These are phyloP conservation scores for Leuciscus idus DNA, from an alignment of 2,113 vertebrate species.

Conservation along the genomic window DNA sequence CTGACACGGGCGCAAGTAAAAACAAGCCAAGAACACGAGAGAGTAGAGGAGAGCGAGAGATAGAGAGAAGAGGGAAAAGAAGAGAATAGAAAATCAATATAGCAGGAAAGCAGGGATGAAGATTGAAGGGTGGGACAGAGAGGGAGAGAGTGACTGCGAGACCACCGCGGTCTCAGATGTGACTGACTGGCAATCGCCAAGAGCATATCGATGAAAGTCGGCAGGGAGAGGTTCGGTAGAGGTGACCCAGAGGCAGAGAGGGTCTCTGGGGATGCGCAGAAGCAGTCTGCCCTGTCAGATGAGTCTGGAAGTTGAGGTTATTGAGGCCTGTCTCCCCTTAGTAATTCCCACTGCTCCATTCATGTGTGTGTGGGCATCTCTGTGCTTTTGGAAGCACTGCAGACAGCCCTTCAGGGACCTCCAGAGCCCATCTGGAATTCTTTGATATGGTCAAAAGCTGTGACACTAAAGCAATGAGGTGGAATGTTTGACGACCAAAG, in stretches of 20 bases:
- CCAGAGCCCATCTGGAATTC: constrained; percentile 4
- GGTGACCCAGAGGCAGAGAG: constrained; percentile 46
- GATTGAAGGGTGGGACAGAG: constrained; percentile 72
- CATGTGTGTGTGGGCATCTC: constrained; percentile 7
- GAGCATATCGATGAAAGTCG: constrained; percentile 57
- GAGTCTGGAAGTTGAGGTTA: constrained; percentile 24
- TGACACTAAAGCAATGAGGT: constrained; percentile 3
- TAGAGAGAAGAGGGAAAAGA: constrained; percentile 48
- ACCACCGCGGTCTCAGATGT: constrained; percentile 44
- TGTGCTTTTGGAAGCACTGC: neutral
- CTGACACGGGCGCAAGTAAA: constrained; percentile 45
- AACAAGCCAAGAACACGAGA: constrained; percentile 36
- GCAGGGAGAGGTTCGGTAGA: constrained; percentile 46
- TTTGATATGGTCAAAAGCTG: constrained; percentile 25
- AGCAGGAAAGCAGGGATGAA: constrained; percentile 66
- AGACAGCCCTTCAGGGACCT: constrained; percentile 14
- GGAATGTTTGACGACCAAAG: constrained; percentile 4
- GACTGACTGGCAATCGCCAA: constrained; percentile 56
- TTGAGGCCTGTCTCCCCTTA: constrained; percentile 37
- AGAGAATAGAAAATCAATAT: constrained; percentile 77
- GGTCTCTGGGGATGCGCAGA: constrained; percentile 50
- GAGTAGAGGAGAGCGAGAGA: constrained; percentile 57
- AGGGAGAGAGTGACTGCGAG: constrained; percentile 34
- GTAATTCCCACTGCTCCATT: constrained; percentile 15
- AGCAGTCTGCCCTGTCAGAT: constrained; percentile 36